Evolutionary conservation across 2,797 vertebrate species (phyloP).

Genomic region (Eulemur albifrons): DNA sequence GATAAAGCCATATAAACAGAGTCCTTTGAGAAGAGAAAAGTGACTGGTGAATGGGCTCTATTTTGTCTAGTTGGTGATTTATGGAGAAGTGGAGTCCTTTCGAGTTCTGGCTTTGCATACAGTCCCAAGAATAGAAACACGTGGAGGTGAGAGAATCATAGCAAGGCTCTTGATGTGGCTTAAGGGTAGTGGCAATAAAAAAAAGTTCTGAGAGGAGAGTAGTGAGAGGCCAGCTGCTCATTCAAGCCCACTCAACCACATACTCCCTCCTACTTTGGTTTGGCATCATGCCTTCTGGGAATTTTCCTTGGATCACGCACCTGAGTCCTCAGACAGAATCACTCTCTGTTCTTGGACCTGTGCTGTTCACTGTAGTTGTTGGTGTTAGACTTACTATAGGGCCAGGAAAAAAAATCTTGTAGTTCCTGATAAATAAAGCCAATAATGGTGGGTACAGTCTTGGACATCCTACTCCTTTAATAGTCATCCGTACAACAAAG

Average conservation of each 20-base stretch:
- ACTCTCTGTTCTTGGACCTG: neutral
- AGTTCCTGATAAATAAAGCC: neutral
- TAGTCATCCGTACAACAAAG: neutral
- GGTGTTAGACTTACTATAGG: neutral
- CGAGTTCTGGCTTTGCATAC: neutral
- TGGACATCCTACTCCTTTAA: neutral
- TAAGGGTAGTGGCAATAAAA: neutral
- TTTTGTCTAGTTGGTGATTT: slow-evolving; percentile 27
- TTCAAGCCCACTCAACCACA: neutral
- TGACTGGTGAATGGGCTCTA: neutral
- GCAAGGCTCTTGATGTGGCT: neutral
- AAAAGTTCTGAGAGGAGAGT: neutral
- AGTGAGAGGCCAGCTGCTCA: neutral
- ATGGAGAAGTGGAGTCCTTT: neutral
- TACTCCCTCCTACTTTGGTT: neutral
- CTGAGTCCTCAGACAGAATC: neutral
- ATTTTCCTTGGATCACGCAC: neutral
- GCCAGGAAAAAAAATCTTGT: neutral
- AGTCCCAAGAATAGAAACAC: neutral
- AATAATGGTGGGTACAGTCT: neutral
- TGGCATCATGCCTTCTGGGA: neutral
- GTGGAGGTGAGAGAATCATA: neutral
- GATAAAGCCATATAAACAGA: slow-evolving; percentile 1
- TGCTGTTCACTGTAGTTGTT: neutral
- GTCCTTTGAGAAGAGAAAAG: slow-evolving; percentile 8